Percentiles rank a stretch among this genome's conserved stretches.
phyloP scores from a whole-genome alignment of 2,888 invertebrate species.

The Zonitis immaculata region DNA sequence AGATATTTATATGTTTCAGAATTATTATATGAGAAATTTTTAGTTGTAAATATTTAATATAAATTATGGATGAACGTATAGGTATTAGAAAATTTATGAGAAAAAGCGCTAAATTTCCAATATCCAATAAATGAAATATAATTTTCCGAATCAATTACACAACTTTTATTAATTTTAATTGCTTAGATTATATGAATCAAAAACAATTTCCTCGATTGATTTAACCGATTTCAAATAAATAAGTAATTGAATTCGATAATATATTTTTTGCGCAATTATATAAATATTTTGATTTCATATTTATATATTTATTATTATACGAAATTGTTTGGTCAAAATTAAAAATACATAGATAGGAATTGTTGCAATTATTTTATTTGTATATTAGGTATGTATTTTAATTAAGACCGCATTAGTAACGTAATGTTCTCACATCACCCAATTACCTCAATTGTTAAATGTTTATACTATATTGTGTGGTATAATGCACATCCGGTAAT shows the following conservation, averaged over 20 bases:
- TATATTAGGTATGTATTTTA: too few species aligned
- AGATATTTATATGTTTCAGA: too few species aligned
- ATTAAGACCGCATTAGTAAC: slow-evolving; percentile 24
- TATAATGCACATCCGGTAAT: slow-evolving; percentile 7
- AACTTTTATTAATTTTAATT: background rate
- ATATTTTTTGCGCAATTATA: background rate
- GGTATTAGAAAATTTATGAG: too few species aligned
- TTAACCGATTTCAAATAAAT: background rate
- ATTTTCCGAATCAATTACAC: background rate
- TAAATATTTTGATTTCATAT: too few species aligned
- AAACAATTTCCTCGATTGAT: background rate
- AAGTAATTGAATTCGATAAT: background rate
- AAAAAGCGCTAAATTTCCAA: background rate
- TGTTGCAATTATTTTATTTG: too few species aligned
- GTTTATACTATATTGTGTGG: slow-evolving; percentile 3
- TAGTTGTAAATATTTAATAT: too few species aligned
- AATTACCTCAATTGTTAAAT: slow-evolving; percentile 19
- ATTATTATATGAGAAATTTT: too few species aligned
- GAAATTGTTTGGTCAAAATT: too few species aligned
- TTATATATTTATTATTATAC: too few species aligned
- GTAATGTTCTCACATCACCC: slow-evolving; percentile 28
- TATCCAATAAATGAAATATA: background rate
- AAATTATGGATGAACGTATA: too few species aligned
- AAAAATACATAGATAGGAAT: too few species aligned
- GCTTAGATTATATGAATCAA: background rate